Base-by-base conservation (phyloP, 2,113 vertebrate genomes). In the Alethe castanea region DNA sequence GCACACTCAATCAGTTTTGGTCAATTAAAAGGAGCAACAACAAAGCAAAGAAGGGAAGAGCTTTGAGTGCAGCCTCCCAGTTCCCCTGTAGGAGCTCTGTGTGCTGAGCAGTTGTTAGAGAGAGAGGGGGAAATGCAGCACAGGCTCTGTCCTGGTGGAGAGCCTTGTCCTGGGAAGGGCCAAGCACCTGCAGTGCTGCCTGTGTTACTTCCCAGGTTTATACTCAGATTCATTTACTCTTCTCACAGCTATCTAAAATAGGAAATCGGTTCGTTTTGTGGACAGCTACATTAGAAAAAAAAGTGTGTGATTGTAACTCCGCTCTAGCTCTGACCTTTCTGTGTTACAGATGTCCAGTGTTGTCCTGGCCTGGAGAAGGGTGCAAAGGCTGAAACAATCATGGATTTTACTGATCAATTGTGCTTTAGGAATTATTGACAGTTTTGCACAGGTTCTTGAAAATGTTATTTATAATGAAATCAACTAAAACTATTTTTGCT, bases 371-470 rank as follows among this genome's bases (percentile, higher is more conserved):
- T 97, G 97, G 98, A 97, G 97, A 97, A 98, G 97, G 96, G 97
- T 98, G 98, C 97, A 97, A 98, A 98, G 97, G 98, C 98, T 98
- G 97, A 98, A 99, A 99, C 98, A 99, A 99, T 99, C 98, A 98
- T 98, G 98, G 98, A 98, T 98, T 99, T 99, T 98, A 98, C 98
- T 98, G 98, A 98, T 98, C 98, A 98, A 98, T 99, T 98, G 97
- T 98, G 98, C 98, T 98, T 98, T 98, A 98, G 98, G 98, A 98
- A 98, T 98, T 98, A 98, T 98, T 98, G 98, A 98, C 98, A 98
- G 98, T 98, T 99, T 99, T 99, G 98, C 98, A 98, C 98, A 99
- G 98, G 98, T 98, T 99, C 98, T 99, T 98, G 98, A 98, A 98
- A 98, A 98, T 98, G 98, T 99, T 98, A 98, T 99, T 99, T 98